These are phyloP conservation scores for Rhagologus leucostigma DNA, from an alignment of 2,113 vertebrate species.

Conservation along the genomic window DNA sequence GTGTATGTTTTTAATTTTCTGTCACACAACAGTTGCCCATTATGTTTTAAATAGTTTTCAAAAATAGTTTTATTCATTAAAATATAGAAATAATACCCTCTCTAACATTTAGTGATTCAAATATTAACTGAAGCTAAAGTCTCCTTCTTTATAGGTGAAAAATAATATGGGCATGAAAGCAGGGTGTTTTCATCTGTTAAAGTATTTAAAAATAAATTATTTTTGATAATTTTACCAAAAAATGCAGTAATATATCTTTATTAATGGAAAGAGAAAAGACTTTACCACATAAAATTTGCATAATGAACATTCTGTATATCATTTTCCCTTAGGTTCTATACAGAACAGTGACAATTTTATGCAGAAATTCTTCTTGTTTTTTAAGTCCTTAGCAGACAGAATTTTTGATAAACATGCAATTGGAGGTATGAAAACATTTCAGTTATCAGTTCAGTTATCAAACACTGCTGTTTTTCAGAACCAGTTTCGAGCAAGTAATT, in stretches of 20 bases:
- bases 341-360: not conserved
- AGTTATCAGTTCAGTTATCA: not conserved
- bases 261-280: not conserved
- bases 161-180: not conserved
- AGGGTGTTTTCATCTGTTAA: not conserved
- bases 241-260: not conserved
- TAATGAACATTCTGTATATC: not conserved
- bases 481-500: not conserved
- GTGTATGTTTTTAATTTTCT: not conserved
- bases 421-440: not conserved
- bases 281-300: not conserved
- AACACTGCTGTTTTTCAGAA: not conserved
- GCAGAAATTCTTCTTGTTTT: not conserved
- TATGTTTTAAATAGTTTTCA: not conserved
- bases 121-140: not conserved
- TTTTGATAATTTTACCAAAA: not conserved
- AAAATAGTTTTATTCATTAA: not conserved
- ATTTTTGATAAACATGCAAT: not conserved
- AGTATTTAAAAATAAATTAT: not conserved
- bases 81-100: not conserved
- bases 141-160: not conserved
- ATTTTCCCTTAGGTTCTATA: not conserved
- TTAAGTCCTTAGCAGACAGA: not conserved
- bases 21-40: not conserved
- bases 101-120: not conserved